These are phyloP conservation scores for Oxygymnocypris stewartii DNA, from an alignment of 2,113 vertebrate species.

Conservation along the genomic window DNA sequence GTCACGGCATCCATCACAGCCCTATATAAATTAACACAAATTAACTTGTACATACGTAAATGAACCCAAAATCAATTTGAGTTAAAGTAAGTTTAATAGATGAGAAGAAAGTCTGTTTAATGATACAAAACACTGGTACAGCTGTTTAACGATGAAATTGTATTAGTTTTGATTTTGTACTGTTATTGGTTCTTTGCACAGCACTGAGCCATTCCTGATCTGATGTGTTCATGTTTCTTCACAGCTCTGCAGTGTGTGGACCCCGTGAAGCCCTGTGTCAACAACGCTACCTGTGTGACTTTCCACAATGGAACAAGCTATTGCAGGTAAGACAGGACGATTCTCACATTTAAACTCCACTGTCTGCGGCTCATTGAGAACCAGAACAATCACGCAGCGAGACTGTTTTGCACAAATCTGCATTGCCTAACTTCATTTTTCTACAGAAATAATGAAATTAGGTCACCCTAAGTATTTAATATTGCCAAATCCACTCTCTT, in stretches of 20 bases:
- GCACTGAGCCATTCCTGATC: constrained; percentile 39
- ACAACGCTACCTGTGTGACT: constrained; percentile 85
- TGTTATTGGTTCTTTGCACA: neutral
- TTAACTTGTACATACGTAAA: neutral
- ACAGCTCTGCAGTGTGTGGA: constrained; percentile 89
- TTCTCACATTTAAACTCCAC: constrained; percentile 12
- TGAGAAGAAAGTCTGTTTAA: too few species aligned
- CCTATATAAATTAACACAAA: neutral
- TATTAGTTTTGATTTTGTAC: neutral
- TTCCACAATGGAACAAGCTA: constrained; percentile 87
- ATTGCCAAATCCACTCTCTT: constrained; percentile 14
- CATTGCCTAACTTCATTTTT: constrained; percentile 14
- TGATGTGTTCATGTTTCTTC: constrained; percentile 53
- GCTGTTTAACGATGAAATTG: too few species aligned
- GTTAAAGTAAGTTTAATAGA: neutral
- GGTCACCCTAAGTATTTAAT: neutral
- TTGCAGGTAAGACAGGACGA: constrained; percentile 84
- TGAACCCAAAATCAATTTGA: neutral
- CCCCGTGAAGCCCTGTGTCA: constrained; percentile 83
- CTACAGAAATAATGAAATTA: constrained; percentile 5
- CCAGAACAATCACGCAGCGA: neutral
- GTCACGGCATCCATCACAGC: too few species aligned
- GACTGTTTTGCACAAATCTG: constrained; percentile 4
- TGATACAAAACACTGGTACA: too few species aligned
- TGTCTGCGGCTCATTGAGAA: neutral